A percentile compares a stretch with the other conserved stretches of the same genome.
Evolutionary conservation across 2,113 vertebrate species (phyloP).

Genomic region (Vanacampus margaritifer): DNA sequence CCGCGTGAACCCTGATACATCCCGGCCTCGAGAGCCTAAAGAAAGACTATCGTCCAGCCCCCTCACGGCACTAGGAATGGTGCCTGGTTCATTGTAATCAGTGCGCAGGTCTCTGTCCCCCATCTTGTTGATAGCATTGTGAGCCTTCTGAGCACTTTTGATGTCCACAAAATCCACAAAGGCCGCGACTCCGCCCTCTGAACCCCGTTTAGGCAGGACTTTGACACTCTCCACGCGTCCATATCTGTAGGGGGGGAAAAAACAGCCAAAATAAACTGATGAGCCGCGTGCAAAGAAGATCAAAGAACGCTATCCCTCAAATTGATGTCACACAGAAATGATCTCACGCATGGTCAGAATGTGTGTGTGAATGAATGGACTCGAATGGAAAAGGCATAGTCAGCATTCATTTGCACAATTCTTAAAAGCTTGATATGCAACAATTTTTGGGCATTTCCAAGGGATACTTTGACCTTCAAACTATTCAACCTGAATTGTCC

Average conservation of each 20-base stretch:
- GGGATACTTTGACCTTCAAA: neutral
- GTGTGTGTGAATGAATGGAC: neutral
- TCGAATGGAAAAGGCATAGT: neutral
- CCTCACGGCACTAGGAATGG: slow-evolving; percentile 93
- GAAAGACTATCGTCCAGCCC: slow-evolving; percentile 98
- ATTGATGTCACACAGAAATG: neutral
- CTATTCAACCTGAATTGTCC: neutral
- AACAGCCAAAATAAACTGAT: slow-evolving; percentile 16
- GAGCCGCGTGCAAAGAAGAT: slow-evolving; percentile 5
- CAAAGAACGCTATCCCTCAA: neutral
- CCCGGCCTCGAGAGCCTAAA: slow-evolving; percentile 88
- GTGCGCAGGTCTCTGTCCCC: slow-evolving; percentile 99
- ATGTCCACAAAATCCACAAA: slow-evolving; percentile 99
- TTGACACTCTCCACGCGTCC: slow-evolving; percentile 99
- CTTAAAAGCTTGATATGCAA: neutral
- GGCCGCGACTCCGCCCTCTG: slow-evolving; percentile 95
- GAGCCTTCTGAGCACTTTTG: slow-evolving; percentile 99
- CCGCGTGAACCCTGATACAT: slow-evolving; percentile 99
- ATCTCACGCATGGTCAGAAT: neutral
- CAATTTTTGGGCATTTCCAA: neutral
- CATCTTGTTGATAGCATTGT: slow-evolving; percentile 99
- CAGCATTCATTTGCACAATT: neutral
- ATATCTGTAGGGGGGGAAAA: slow-evolving; percentile 79
- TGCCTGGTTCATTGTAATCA: slow-evolving; percentile 99
- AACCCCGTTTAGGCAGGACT: slow-evolving; percentile 96